Evolutionary conservation across 1,140 invertebrate genomes (phyloP).

Genomic region (Laupala kohalensis): DNA sequence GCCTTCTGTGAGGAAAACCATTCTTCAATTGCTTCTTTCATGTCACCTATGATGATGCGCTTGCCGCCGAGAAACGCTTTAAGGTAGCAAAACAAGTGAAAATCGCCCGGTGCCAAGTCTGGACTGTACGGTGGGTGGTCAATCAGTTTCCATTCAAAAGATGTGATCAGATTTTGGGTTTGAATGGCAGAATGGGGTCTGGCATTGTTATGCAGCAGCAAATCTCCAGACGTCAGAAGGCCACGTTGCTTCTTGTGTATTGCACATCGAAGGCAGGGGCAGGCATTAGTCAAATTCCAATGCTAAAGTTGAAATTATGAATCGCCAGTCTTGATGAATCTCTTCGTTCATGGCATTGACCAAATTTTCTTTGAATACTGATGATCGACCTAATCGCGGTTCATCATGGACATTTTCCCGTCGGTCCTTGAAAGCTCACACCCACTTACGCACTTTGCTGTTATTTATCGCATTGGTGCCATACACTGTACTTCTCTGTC

Average conservation of each 20-base stretch:
- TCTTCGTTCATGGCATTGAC: neutral
- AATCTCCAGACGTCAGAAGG: neutral
- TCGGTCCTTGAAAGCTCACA: neutral
- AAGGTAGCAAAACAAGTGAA: neutral
- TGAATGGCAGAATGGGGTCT: neutral
- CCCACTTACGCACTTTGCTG: neutral
- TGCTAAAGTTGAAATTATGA: neutral
- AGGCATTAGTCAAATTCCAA: too few relatives aligned
- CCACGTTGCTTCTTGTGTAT: too few relatives aligned
- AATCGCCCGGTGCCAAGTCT: slow-evolving; percentile 21
- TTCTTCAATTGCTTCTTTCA: too few relatives aligned
- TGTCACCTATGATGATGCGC: too few relatives aligned
- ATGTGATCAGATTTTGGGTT: slow-evolving; percentile 1
- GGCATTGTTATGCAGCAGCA: slow-evolving; percentile 11
- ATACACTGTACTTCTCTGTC: neutral
- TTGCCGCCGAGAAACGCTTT: neutral
- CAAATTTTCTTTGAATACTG: neutral
- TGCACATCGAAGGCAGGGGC: too few relatives aligned
- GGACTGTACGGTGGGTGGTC: slow-evolving; percentile 19
- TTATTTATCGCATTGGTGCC: neutral
- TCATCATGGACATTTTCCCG: neutral
- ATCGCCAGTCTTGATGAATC: neutral
- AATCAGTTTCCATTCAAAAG: slow-evolving; percentile 13
- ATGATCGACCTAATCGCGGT: neutral
- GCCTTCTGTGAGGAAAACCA: neutral